Base-by-base conservation (phyloP, 2,888 invertebrate species). In the Blastobasis adustella region DNA sequence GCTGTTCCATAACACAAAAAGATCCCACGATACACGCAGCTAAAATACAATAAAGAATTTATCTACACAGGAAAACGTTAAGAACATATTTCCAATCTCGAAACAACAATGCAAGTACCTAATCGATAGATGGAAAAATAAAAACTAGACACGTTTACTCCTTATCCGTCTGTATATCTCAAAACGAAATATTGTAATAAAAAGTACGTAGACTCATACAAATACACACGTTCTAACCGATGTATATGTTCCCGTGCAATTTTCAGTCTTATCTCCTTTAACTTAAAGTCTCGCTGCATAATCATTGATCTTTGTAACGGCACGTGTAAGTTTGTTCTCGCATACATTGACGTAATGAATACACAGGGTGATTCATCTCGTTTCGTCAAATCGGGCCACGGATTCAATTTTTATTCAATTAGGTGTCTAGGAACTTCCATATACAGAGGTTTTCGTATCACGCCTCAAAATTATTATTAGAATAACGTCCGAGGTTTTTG, bases 321-420 rank as follows among this genome's bases (percentile, higher is more conserved):
- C 61, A 74, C 60, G 65, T 60, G 59, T 60, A 59, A 64, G 59
- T 62, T 66, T 67, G 72, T 61, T 63, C 64, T 68, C 69, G 68
- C 69, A 67, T 62, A 71, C 66, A 74, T 71, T 76, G 79, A 83
- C 76, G 80, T 77, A 79, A 79, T 37, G 23, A 39, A 23, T 9
- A 10, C 42, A 42, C 10, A 42, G 42, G 9, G 36, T 50, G 85
- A 85, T 75, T 84, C 85, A 84, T 82, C 78, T 73, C 66, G 60
- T 71, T 76, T 73, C 67, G 61, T 77, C 81, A 75, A 82, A 82
- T 81, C 76, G 71, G 80, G 76, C 72, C 65, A 73, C 69, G 72
- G 74, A 78, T 78, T 79, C 73, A 79, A 81, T 82, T 80, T 82
- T 79, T 75, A 82, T 82, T 80, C 81, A 82, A 82, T 83, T 82